Evolutionary conservation across 2,113 vertebrate species (phyloP).

Genomic region (Clinocottus analis): DNA sequence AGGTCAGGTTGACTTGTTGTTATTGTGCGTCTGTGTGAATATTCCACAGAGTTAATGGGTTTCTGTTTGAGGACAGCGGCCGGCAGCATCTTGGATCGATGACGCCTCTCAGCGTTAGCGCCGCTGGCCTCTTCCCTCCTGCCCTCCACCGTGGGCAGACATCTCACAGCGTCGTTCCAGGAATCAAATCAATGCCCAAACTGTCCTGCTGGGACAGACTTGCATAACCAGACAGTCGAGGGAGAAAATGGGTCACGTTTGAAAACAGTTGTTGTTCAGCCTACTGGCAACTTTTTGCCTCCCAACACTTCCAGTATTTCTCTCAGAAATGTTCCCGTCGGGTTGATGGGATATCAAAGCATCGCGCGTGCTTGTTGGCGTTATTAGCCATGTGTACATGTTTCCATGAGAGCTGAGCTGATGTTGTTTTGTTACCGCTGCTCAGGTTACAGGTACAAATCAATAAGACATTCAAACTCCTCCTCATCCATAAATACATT

Average conservation of each 20-base stretch:
- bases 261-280: conserved; percentile 48
- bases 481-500: conserved; percentile 67
- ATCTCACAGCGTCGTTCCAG: conserved; percentile 11
- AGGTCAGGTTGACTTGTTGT: neutral
- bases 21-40: neutral
- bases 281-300: conserved; percentile 30
- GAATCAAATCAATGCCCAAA: conserved; percentile 32
- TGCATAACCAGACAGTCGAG: conserved; percentile 57
- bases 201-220: conserved; percentile 43
- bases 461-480: conserved; percentile 69
- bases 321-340: neutral
- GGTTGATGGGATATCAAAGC: neutral
- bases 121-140: neutral
- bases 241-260: conserved; percentile 57
- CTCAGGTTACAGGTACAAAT: conserved; percentile 80
- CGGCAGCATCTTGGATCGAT: neutral
- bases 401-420: conserved; percentile 49
- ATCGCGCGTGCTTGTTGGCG: conserved; percentile 38
- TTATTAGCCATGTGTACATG: conserved; percentile 30
- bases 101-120: neutral
- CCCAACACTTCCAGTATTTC: conserved; percentile 16
- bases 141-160: conserved; percentile 11
- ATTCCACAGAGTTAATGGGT: neutral
- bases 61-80: conserved; percentile 7
- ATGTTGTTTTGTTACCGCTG: conserved; percentile 62